Conservation (phyloP, 53 echinoderm and acorn worm genomes). For the Apostichopus leukothele region DNA sequence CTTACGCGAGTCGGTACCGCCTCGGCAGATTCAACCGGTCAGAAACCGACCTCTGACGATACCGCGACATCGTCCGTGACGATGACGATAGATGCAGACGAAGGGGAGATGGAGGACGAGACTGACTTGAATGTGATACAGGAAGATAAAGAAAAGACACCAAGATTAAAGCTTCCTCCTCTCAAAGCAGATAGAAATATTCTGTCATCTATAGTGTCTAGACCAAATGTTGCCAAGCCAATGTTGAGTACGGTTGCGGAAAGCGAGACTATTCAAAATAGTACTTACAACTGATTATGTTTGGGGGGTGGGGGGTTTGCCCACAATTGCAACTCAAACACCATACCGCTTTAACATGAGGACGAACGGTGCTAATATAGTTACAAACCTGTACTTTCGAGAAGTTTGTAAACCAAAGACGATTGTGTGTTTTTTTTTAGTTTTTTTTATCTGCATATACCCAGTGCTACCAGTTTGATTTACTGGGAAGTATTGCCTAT, state of each 20-base stretch:
- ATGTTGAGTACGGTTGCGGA: constrained; percentile 52
- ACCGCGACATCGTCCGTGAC: not conserved
- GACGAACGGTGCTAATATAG: too few species aligned
- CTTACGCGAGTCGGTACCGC: not conserved
- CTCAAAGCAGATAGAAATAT: constrained; percentile 38
- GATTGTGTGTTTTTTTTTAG: too few species aligned
- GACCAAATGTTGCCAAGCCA: constrained; percentile 26
- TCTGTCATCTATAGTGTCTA: not conserved
- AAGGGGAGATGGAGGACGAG: not conserved
- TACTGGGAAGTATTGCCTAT: too few species aligned
- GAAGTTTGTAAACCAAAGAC: too few species aligned
- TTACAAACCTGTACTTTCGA: too few species aligned
- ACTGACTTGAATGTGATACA: not conserved
- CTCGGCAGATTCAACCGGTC: not conserved
- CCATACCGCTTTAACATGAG: too few species aligned
- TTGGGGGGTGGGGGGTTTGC: too few species aligned
- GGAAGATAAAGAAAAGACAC: not conserved
- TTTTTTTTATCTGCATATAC: too few species aligned
- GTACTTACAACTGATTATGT: too few species aligned
- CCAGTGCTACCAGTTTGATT: too few species aligned
- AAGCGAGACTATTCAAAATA: not conserved
- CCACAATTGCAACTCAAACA: too few species aligned
- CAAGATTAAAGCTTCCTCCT: constrained; percentile 53
- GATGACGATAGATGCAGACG: not conserved
- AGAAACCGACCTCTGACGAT: not conserved